Evolutionary conservation across 2,888 invertebrate species (phyloP).

Genomic region (Mechanitis messenoides): DNA sequence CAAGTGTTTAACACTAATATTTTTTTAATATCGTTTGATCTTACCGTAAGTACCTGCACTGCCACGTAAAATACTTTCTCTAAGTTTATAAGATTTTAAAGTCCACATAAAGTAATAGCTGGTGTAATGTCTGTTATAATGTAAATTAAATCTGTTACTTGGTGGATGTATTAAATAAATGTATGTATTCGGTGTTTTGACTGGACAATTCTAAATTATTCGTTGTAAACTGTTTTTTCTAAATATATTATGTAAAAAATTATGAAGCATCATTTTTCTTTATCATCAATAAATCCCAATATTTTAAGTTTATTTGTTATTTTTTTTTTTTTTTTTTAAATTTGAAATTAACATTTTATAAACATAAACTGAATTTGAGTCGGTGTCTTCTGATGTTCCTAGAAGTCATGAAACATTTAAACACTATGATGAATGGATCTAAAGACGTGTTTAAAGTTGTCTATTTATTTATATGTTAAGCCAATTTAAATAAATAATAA

Average conservation of each 20-base stretch:
- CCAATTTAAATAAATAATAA: too few species aligned
- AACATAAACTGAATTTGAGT: too few species aligned
- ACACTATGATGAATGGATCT: too few species aligned
- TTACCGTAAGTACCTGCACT: slow-evolving; percentile 1
- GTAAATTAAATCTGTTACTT: slow-evolving; percentile 13
- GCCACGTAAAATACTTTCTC: neutral
- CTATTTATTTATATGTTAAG: too few species aligned
- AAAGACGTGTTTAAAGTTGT: too few species aligned
- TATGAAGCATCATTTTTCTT: neutral
- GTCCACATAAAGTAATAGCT: slow-evolving; percentile 11
- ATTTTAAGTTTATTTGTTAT: neutral
- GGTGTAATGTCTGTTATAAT: slow-evolving; percentile 9
- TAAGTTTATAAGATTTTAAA: neutral
- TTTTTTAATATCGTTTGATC: neutral
- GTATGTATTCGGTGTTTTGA: slow-evolving; percentile 33
- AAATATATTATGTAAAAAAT: slow-evolving; percentile 35
- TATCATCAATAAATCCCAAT: neutral
- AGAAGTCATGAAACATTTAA: too few species aligned
- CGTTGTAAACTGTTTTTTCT: slow-evolving; percentile 32
- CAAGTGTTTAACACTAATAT: neutral
- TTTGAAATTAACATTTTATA: too few species aligned
- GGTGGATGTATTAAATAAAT: slow-evolving; percentile 16
- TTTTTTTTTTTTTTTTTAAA: too few species aligned
- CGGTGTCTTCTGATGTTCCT: too few species aligned
- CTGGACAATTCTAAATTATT: slow-evolving; percentile 33